A percentile compares a stretch with the other conserved stretches of the same genome.
Evolutionary conservation across 2,797 vertebrate species (phyloP).

Genomic region (Cyprinella venusta): DNA sequence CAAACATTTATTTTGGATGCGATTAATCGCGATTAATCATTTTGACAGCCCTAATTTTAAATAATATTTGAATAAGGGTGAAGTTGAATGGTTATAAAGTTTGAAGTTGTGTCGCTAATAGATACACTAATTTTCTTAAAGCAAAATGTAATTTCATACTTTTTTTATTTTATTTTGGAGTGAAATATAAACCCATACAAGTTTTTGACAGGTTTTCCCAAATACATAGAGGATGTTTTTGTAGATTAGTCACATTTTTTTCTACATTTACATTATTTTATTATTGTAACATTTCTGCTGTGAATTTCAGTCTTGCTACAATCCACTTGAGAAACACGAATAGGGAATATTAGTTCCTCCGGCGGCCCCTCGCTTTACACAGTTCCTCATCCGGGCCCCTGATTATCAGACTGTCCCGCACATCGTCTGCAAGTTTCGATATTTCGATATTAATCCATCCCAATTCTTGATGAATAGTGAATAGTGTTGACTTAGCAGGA

Average conservation of each 20-base stretch:
- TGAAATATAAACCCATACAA: background rate
- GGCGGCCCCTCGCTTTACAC: background rate
- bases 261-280: background rate
- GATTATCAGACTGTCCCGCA: background rate
- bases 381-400: background rate
- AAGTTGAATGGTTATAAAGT: too few species aligned
- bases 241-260: background rate
- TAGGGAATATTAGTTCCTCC: slow-evolving; percentile 1
- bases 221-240: too few species aligned
- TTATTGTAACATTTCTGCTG: background rate
- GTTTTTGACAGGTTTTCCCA: too few species aligned
- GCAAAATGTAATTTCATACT: too few species aligned
- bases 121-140: background rate
- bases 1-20: too few species aligned
- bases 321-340: background rate
- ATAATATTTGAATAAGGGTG: too few species aligned
- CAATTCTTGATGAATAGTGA: background rate
- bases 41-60: too few species aligned
- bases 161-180: too few species aligned
- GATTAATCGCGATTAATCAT: too few species aligned
- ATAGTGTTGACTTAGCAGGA: background rate
- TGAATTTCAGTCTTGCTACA: background rate
- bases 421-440: background rate
- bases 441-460: background rate
- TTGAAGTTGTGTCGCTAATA: too few species aligned